These are phyloP conservation scores for Chloroceryle amazona DNA, from an alignment of 2,797 vertebrate species.

Conservation along the genomic window DNA sequence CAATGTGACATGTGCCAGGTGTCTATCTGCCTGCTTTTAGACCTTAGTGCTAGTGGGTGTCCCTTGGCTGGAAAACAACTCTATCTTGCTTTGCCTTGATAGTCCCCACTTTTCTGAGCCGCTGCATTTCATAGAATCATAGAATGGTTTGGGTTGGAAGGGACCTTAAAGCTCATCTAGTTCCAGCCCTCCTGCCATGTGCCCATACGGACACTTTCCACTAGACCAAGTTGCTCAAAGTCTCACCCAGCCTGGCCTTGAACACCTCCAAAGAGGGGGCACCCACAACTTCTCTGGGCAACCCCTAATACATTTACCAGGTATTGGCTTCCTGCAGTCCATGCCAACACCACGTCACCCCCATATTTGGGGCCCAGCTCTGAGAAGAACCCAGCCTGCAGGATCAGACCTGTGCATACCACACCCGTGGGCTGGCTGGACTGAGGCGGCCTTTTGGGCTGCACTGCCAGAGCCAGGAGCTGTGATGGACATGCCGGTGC, in stretches of 20 bases:
- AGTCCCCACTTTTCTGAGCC: not conserved
- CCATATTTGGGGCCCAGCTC: not conserved
- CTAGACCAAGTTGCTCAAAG: not conserved
- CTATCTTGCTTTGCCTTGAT: not conserved
- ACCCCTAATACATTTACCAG: not conserved
- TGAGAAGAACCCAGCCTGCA: not conserved
- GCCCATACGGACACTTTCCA: not conserved
- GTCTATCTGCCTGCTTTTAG: not conserved
- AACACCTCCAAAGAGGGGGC: not conserved
- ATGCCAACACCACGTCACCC: not conserved
- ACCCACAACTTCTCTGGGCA: not conserved
- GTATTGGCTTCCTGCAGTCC: not conserved
- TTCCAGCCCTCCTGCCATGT: not conserved
- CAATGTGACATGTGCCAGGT: not conserved
- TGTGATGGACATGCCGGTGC: not conserved
- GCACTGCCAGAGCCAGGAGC: fast-evolving
- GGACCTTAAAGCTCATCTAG: not conserved
- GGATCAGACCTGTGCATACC: not conserved
- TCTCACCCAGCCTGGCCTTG: not conserved
- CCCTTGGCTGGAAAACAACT: not conserved
- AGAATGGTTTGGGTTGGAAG: not conserved
- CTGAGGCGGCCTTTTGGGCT: not conserved
- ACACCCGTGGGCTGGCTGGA: not conserved
- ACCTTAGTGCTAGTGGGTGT: not conserved
- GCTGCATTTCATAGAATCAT: not conserved